These are phyloP conservation scores for Bufo gargarizans DNA, from an alignment of 2,113 vertebrate species.

Conservation along the genomic window DNA sequence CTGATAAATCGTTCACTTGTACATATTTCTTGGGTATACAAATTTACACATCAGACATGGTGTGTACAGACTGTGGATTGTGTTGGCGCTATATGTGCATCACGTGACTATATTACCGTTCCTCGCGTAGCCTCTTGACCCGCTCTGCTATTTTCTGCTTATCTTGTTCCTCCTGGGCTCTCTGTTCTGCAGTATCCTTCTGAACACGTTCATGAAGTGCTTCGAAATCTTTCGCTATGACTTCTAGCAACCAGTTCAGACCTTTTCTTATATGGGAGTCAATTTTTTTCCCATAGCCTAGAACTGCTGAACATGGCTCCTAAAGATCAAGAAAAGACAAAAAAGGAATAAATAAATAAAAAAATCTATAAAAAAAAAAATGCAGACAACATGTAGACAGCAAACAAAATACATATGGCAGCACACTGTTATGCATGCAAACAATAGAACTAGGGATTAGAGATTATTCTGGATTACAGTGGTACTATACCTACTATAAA, in stretches of 20 bases:
- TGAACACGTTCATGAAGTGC: slow-evolving; percentile 88
- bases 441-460: no score
- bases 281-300: slow-evolving; percentile 88
- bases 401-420: no score
- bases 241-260: slow-evolving; percentile 88
- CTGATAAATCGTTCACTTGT: no score
- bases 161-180: slow-evolving; percentile 85
- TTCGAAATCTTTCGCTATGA: slow-evolving; percentile 93
- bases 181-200: slow-evolving; percentile 89
- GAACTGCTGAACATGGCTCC: slow-evolving; percentile 91
- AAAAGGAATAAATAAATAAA: not conserved
- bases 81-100: no score
- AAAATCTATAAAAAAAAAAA: no score
- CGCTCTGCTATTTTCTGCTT: slow-evolving; percentile 87
- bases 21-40: no score
- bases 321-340: slow-evolving; percentile 59
- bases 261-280: slow-evolving; percentile 95
- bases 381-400: no score
- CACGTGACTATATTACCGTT: slow-evolving; percentile 75
- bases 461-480: no score
- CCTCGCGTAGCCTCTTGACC: slow-evolving; percentile 83
- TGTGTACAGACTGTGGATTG: no score
- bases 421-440: no score
- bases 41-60: no score
- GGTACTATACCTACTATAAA: no score